Conservation (phyloP, 92 coral and sea anemone species). For the Pocillopora grandis region DNA sequence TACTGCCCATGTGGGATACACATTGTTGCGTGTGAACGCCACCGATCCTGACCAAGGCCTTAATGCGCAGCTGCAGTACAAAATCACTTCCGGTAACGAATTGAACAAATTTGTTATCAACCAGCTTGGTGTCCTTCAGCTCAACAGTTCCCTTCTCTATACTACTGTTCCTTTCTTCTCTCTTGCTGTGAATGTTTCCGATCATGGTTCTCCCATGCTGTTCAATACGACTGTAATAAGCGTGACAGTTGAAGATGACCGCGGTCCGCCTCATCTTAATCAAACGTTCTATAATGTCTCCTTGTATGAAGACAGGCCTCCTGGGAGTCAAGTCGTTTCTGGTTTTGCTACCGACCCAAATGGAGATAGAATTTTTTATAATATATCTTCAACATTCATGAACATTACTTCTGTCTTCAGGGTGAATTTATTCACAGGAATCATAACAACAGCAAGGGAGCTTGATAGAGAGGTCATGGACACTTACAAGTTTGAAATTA, state of each 20-base stretch:
- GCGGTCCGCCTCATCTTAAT: conserved; percentile 45
- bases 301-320: conserved; percentile 35
- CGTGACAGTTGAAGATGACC: conserved; percentile 33
- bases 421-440: conserved; percentile 38
- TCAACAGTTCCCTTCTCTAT: conserved; percentile 39
- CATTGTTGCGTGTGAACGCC: conserved; percentile 37
- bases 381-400: conserved; percentile 19
- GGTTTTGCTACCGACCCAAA: conserved; percentile 43
- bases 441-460: neutral
- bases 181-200: conserved; percentile 50
- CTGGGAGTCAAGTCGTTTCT: conserved; percentile 34
- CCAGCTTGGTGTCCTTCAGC: conserved; percentile 35
- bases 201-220: conserved; percentile 44
- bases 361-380: conserved; percentile 36
- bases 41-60: conserved; percentile 48
- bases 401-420: conserved; percentile 27
- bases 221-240: conserved; percentile 28
- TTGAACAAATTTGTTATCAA: conserved; percentile 23
- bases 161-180: conserved; percentile 30
- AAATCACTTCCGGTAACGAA: conserved; percentile 39
- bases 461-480: conserved; percentile 46
- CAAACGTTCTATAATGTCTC: conserved; percentile 36
- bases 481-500: conserved; percentile 30
- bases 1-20: conserved; percentile 43
- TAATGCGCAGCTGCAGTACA: conserved; percentile 43